These are phyloP conservation scores for Heliconius congener DNA, from an alignment of 1,140 invertebrate species.

Conservation along the genomic window DNA sequence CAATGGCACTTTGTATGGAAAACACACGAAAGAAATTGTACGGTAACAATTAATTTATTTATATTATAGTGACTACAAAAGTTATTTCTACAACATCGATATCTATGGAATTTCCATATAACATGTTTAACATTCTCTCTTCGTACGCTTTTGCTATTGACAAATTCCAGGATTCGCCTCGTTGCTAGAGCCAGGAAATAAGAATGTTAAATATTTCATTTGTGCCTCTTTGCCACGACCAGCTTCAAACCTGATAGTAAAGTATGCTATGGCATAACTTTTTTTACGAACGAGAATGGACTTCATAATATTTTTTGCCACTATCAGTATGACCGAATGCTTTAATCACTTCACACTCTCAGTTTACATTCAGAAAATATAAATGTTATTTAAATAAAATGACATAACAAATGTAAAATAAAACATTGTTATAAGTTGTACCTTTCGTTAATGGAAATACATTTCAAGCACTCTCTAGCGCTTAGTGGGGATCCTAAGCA, in stretches of 20 bases:
- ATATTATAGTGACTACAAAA: neutral
- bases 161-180: slow-evolving; percentile 18
- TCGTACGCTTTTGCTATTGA: slow-evolving; percentile 26
- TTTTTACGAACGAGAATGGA: no score
- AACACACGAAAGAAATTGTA: no score
- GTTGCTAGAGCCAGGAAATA: no score
- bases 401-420: slow-evolving; percentile 3
- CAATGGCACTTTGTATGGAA: no score
- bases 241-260: no score
- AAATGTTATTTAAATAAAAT: neutral
- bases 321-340: no score
- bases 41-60: neutral
- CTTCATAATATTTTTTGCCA: no score
- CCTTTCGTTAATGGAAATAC: slow-evolving; percentile 23
- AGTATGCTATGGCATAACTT: no score
- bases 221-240: no score
- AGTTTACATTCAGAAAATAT: no score
- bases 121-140: slow-evolving; percentile 14
- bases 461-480: slow-evolving; percentile 20
- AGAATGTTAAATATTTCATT: no score
- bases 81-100: neutral
- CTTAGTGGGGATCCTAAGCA: slow-evolving; percentile 20
- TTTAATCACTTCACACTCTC: no score
- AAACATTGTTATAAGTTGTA: slow-evolving; percentile 4
- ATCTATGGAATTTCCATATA: neutral